Evolutionary conservation across 2,797 vertebrate genomes (phyloP).

Genomic region (Eulemur coronatus): DNA sequence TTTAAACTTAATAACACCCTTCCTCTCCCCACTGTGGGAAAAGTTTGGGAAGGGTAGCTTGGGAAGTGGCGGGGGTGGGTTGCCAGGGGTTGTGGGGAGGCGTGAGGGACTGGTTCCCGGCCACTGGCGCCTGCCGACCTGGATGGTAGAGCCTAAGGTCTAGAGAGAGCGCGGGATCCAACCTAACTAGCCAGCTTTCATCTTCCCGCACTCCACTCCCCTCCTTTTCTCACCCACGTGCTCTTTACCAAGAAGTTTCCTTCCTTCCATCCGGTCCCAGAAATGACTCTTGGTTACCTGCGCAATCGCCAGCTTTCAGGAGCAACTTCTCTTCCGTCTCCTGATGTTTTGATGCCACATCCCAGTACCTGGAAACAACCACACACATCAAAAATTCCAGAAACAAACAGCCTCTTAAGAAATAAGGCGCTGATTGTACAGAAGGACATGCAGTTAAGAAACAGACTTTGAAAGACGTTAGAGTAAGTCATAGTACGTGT

Average conservation of each 20-base stretch:
- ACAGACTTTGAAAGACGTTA: neutral
- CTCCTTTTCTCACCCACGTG: neutral
- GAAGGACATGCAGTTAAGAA: neutral
- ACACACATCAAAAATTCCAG: neutral
- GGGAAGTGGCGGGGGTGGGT: fast-evolving
- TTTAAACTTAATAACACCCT: constrained; percentile 15
- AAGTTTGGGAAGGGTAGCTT: neutral
- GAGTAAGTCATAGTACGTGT: neutral
- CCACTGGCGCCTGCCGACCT: neutral
- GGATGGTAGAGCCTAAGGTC: neutral
- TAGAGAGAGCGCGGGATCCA: neutral
- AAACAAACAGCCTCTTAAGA: neutral
- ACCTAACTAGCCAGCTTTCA: neutral
- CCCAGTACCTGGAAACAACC: neutral
- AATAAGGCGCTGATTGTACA: neutral
- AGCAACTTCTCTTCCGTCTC: neutral
- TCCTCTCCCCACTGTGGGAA: neutral
- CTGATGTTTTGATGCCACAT: neutral
- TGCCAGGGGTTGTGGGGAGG: fast-evolving
- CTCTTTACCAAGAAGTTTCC: neutral
- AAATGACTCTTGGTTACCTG: neutral
- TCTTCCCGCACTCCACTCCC: neutral
- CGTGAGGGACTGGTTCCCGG: neutral
- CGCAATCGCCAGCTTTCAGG: neutral
- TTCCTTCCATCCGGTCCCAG: neutral